These are phyloP conservation scores for Chiroxiphia lanceolata DNA, from an alignment of 2,797 vertebrate species.

Conservation along the genomic window DNA sequence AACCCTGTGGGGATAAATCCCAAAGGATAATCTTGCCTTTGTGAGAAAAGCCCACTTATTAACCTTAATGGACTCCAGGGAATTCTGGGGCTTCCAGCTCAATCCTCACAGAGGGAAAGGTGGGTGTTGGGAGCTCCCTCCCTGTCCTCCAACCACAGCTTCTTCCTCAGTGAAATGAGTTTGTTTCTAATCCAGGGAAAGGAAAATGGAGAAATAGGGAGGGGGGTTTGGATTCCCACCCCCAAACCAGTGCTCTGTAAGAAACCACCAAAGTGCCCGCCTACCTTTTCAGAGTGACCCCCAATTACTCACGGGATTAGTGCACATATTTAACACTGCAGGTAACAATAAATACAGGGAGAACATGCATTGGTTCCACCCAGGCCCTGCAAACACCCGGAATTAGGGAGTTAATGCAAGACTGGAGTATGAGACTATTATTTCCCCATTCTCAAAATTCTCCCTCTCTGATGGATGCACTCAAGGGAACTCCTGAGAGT, in stretches of 20 bases:
- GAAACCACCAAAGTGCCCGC: not conserved
- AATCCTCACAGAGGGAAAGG: not conserved
- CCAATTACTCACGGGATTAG: not conserved
- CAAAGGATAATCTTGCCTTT: not conserved
- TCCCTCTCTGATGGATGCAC: not conserved
- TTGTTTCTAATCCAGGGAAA: not conserved
- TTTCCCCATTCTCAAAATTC: not conserved
- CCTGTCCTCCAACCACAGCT: rapidly evolving
- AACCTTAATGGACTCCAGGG: not conserved
- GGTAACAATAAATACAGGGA: not conserved
- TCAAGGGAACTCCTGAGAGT: not conserved
- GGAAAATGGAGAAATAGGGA: not conserved
- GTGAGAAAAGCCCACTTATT: not conserved
- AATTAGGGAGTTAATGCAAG: not conserved
- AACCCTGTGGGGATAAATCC: not conserved
- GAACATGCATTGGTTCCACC: not conserved
- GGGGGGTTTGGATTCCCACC: not conserved
- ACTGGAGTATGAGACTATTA: not conserved
- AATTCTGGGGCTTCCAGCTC: not conserved
- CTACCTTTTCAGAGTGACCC: not conserved
- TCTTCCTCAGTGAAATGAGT: not conserved
- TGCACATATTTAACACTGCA: not conserved
- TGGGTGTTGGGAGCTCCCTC: not conserved
- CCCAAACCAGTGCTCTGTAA: rapidly evolving
- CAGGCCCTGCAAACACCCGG: not conserved